These are phyloP conservation scores for Siphonodentalium dalli DNA, from an alignment of 2,888 invertebrate species.

Conservation along the genomic window DNA sequence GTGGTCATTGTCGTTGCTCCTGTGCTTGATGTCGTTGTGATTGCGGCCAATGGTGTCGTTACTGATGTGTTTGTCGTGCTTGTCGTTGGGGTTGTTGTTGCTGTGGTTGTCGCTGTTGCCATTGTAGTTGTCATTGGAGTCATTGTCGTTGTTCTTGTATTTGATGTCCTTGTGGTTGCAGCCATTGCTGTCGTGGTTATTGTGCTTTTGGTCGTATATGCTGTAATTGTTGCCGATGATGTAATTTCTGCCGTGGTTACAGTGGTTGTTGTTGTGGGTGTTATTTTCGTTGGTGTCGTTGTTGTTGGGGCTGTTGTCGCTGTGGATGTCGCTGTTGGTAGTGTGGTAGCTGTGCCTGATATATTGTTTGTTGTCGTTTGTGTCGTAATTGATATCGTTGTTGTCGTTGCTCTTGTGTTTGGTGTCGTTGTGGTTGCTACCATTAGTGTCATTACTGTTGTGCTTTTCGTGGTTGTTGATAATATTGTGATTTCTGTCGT, in stretches of 20 bases:
- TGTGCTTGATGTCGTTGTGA: conserved; percentile 15
- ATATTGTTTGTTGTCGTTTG: not conserved
- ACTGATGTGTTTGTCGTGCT: conserved; percentile 2
- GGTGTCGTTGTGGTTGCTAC: conserved; percentile 15
- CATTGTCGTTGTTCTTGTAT: conserved; percentile 2
- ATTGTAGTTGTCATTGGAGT: conserved; percentile 6
- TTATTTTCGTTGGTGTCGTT: conserved; percentile 1
- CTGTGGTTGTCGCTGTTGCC: conserved; percentile 11
- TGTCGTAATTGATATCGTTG: not conserved
- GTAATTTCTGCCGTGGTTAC: not conserved
- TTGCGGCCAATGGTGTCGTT: not conserved
- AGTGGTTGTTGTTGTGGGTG: not conserved
- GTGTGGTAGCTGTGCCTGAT: conserved; percentile 5
- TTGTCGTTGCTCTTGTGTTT: conserved; percentile 12
- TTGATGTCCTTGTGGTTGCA: no score
- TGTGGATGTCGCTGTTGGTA: not conserved
- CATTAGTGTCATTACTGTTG: conserved; percentile 20
- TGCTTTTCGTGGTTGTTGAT: conserved; percentile 4
- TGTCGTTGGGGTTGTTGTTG: conserved; percentile 1
- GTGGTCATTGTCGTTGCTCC: conserved; percentile 10
- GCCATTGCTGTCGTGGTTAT: not conserved
- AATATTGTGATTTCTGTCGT: conserved; percentile 2
- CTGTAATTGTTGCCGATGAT: conserved; percentile 1
- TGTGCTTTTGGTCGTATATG: not conserved
- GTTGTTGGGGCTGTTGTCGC: not conserved